Conservation (phyloP, 2,113 vertebrate genomes). For the Miniopterus natalensis region DNA sequence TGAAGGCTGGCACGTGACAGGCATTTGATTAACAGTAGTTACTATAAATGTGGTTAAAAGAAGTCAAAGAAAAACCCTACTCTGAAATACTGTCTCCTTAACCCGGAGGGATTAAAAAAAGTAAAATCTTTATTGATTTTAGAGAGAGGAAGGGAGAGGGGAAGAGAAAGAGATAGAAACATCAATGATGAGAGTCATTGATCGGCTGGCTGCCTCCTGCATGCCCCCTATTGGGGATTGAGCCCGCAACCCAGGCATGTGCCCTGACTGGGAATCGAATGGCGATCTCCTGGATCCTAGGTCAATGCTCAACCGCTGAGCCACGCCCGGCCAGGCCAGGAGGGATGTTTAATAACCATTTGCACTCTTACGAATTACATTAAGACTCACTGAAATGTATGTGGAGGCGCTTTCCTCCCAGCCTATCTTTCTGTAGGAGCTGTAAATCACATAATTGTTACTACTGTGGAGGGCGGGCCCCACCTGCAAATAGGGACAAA, state of each 20-base stretch:
- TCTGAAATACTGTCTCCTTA: background rate
- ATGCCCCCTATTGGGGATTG: no score
- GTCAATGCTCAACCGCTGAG: no score
- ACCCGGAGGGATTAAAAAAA: background rate
- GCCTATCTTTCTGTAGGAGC: background rate
- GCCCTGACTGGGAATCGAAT: no score
- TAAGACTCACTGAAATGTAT: background rate
- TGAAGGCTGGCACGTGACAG: background rate
- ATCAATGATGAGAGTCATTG: no score
- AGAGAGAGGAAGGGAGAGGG: no score
- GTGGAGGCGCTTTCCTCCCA: background rate
- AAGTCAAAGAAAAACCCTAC: background rate
- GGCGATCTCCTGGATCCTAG: no score
- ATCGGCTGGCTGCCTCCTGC: no score
- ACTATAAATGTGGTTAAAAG: background rate
- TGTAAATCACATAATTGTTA: background rate
- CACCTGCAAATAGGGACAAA: background rate
- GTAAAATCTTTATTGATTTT: no score
- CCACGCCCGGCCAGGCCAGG: no score
- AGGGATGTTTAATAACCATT: background rate
- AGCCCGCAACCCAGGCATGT: no score
- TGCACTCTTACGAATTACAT: background rate
- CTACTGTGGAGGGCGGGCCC: background rate
- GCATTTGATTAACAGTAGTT: background rate
- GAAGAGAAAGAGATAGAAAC: no score